These are phyloP conservation scores for Orcinus orca DNA, from an alignment of 2,113 vertebrate species.

Conservation along the genomic window DNA sequence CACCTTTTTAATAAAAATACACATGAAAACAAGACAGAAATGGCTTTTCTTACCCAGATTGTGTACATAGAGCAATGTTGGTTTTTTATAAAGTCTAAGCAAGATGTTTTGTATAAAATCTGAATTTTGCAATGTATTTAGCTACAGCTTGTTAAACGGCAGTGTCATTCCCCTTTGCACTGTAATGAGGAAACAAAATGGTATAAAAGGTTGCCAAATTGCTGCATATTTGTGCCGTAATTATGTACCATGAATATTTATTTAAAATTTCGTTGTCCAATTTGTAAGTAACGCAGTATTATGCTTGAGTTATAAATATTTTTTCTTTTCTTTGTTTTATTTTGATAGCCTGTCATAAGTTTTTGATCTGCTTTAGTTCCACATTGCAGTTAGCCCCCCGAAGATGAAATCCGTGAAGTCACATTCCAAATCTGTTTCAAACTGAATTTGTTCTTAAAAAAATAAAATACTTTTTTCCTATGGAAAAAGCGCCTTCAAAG, in stretches of 20 bases:
- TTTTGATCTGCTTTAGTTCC: slow-evolving; percentile 88
- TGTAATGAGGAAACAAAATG: slow-evolving; percentile 93
- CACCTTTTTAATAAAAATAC: slow-evolving; percentile 92
- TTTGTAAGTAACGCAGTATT: slow-evolving; percentile 99
- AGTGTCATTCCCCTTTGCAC: slow-evolving; percentile 96
- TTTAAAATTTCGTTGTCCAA: slow-evolving; percentile 96
- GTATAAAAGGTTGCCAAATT: slow-evolving; percentile 98
- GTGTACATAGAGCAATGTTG: slow-evolving; percentile 92
- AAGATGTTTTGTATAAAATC: slow-evolving; percentile 99
- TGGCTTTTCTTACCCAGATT: slow-evolving; percentile 98
- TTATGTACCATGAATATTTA: slow-evolving; percentile 99
- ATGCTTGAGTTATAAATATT: slow-evolving; percentile 93
- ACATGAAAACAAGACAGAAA: slow-evolving; percentile 88
- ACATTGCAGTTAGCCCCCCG: slow-evolving; percentile 89
- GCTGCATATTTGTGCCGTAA: slow-evolving; percentile 99
- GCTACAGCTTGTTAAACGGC: slow-evolving; percentile 98
- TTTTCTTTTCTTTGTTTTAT: slow-evolving; percentile 85
- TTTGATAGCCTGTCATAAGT: slow-evolving; percentile 88
- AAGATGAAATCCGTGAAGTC: slow-evolving; percentile 88
- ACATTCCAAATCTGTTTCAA: slow-evolving; percentile 99
- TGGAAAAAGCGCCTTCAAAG: slow-evolving; percentile 88
- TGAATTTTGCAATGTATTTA: slow-evolving; percentile 99
- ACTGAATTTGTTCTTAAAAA: slow-evolving; percentile 98
- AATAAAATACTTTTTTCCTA: slow-evolving; percentile 99
- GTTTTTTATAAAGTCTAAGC: slow-evolving; percentile 98